These are phyloP conservation scores for Aspidapion aeneum DNA, from an alignment of 2,888 invertebrate species.

Conservation along the genomic window DNA sequence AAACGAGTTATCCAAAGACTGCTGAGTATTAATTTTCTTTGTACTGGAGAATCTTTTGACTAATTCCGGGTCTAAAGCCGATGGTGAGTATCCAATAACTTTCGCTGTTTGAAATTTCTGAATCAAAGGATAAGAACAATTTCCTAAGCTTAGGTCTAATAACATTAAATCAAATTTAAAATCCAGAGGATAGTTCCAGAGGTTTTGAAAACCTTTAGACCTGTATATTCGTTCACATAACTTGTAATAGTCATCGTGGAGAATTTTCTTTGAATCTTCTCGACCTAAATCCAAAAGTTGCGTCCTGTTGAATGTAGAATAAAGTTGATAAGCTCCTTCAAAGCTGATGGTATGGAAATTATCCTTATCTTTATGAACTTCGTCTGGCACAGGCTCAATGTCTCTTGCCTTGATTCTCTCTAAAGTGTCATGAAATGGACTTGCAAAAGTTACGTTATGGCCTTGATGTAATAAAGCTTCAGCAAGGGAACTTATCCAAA, in stretches of 20 bases:
- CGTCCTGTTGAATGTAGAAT: conserved; percentile 9
- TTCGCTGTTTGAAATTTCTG: conserved; percentile 38
- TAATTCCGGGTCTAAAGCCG: conserved; percentile 21
- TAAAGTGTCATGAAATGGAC: conserved; percentile 20
- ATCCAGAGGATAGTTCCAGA: conserved; percentile 34
- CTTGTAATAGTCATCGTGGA: conserved; percentile 16
- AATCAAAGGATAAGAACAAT: conserved; percentile 35
- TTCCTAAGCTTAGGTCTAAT: conserved; percentile 31
- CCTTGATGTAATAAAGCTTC: conserved; percentile 24
- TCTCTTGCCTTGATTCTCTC: conserved; percentile 1
- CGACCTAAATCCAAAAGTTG: conserved; percentile 5
- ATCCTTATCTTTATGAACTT: conserved; percentile 11
- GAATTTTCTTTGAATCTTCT: conserved; percentile 3
- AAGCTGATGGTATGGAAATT: conserved; percentile 21
- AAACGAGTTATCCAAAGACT: conserved; percentile 26
- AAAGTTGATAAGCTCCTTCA: conserved; percentile 19
- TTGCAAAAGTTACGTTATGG: conserved; percentile 29
- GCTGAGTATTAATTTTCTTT: not conserved
- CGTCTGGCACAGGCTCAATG: not conserved
- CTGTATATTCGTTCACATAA: conserved; percentile 20
- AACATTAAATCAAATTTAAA: conserved; percentile 39
- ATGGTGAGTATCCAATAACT: conserved; percentile 30
- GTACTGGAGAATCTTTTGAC: not conserved
- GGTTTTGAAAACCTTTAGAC: conserved; percentile 32
- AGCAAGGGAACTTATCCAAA: conserved; percentile 27